Base-by-base conservation (phyloP, 2,888 invertebrate species). In the Hemicrepidius hirtus region DNA sequence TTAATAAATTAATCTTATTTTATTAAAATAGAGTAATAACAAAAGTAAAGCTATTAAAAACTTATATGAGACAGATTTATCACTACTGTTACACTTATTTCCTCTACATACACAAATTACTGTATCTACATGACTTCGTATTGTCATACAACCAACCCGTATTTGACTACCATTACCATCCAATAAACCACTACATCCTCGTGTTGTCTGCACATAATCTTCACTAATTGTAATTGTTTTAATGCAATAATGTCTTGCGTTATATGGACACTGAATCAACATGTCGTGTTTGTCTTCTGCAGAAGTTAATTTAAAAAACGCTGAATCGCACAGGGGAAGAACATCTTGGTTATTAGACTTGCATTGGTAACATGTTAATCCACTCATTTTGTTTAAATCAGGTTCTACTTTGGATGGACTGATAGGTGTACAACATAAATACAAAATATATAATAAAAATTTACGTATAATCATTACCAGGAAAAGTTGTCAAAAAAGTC, bases 341-440 rank as follows among this genome's bases (percentile, higher is more conserved):
- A 71, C 20, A 28, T 75, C 75, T 7, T 62, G 73, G 53, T 62
- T 75, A 28, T 73, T 62, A 3, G 77, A 76, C 10, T 60, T 35
- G 60, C 81, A 81, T 41, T 79, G 77, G 60, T 80, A 81, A 66
- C 81, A 81, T 24, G 71, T 46, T 40, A 76, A 59, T n/a, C 69
- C 63, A 12, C 66, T 41, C 44, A 73, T 53, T 12, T 32, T 24
- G 21, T 74, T 59, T 40, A 71, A 40, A 28, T 75, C 65, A 4
- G 74, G 75, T n/a, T 69, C 46, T 18, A 74, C 20, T 46, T 46
- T 46, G 13, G 13, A 13, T 13, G 41, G 3, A 41, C 16, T 41
- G 41, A n/a, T 41, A 16, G 3, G 13, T 40, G 13, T 3, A n/a
- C 1, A 40, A 40, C 40, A 49, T 20, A 21, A 12, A 12, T 9